Evolutionary conservation across 2,797 vertebrate species (phyloP).

Genomic region (Platyrinchus mystaceus): DNA sequence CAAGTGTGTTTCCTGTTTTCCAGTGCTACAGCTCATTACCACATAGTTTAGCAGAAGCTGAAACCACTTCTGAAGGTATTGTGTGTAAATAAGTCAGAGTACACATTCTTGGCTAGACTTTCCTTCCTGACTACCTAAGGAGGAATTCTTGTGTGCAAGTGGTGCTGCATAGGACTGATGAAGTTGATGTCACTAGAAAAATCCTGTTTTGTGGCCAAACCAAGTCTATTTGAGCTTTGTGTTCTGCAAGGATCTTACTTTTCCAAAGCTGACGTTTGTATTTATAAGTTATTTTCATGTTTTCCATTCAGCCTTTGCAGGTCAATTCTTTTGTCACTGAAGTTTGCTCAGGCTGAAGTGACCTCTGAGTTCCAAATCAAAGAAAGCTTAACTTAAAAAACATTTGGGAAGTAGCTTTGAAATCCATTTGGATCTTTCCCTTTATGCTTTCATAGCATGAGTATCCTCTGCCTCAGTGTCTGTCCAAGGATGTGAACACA

Average conservation of each 20-base stretch:
- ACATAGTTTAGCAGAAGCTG: neutral
- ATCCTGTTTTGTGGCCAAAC: neutral
- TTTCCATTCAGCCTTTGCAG: neutral
- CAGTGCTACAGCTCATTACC: neutral
- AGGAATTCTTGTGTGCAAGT: neutral
- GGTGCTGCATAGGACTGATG: neutral
- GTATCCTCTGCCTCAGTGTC: neutral
- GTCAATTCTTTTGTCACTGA: neutral
- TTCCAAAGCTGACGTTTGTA: neutral
- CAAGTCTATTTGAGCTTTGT: neutral
- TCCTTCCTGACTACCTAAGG: neutral
- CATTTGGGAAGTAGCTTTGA: neutral
- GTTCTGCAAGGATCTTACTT: neutral
- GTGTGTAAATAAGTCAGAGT: neutral
- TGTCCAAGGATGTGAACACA: neutral
- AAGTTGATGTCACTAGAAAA: neutral
- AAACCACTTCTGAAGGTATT: neutral
- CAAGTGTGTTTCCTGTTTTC: constrained; percentile 15
- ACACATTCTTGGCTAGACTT: constrained; percentile 19
- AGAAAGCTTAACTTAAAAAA: neutral
- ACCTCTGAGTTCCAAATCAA: neutral
- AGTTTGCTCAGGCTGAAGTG: neutral
- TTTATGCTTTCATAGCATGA: neutral
- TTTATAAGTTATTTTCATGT: neutral
- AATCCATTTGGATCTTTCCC: neutral